Base-by-base conservation (phyloP, 1,140 invertebrate species). In the Aphaenogaster rudis region DNA sequence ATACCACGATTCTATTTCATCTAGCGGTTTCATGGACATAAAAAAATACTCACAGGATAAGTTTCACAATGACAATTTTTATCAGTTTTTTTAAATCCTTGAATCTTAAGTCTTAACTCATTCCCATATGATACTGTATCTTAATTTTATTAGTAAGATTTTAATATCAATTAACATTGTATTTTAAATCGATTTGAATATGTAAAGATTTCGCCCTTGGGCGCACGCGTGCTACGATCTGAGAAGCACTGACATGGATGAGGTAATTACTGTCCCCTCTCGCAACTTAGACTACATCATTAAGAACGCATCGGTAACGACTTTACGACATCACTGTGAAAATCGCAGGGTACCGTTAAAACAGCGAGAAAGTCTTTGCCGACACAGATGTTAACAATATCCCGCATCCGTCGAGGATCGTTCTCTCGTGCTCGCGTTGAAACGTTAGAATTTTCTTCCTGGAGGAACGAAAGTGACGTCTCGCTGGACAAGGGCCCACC, bases 121-220 rank as follows among this genome's bases (percentile, higher is more conserved):
- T 33, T 66, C n/a, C 42, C 0, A 63, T n/a, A 17, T 17, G 17
- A 36, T 7, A 72, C 36, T 15, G 4, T 39, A 36, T 33, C 69
- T 57, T 33, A 17, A 21, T 74, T 74, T 39, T 5, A 17, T 74
- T 17, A 13, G 1, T 39, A n/a, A 52, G 39, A 15, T n/a, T 52
- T 72, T 6, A 48, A 63, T 63, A 33, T n/a, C 17, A 52, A 74
- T 69, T 28, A 45, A 42, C 8, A 39, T 69, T 21, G 21, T 52
- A 39, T 54, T 74, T n/a, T 39, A 57, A 74, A n/a, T 36, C 4
- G 0, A 77, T 77, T 63, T 77, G 17, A 77, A 61, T 63, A 42
- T 45, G 7, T 15, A 48, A 63, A 78, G 66, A 11, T 50, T 50
- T 48, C 3, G 4, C 17, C 5, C 76, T 63, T 17, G 28, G 0